Conservation (phyloP, 2,113 vertebrate genomes). For the Vidua chalybeata region DNA sequence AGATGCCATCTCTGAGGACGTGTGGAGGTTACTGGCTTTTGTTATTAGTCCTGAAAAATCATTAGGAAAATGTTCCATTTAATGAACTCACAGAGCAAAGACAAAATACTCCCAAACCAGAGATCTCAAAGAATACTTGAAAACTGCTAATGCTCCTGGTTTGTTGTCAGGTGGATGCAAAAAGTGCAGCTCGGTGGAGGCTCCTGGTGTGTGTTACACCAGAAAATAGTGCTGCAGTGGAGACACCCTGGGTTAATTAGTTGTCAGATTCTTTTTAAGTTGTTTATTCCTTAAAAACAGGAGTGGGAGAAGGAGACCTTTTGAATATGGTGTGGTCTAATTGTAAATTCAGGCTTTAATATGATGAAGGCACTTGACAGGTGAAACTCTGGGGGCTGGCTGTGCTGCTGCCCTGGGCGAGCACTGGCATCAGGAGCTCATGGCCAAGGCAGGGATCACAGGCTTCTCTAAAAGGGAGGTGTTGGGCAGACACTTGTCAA, state of each 20-base stretch:
- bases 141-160: background rate
- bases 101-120: background rate
- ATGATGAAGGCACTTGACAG: background rate
- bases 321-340: background rate
- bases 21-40: background rate
- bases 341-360: conserved; percentile 27
- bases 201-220: background rate
- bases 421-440: background rate
- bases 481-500: background rate
- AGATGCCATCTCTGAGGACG: background rate
- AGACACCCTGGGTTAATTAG: background rate
- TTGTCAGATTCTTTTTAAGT: background rate
- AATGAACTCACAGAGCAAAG: background rate
- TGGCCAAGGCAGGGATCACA: background rate
- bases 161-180: background rate
- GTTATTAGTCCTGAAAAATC: conserved; percentile 18
- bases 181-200: background rate
- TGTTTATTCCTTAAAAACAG: background rate
- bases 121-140: background rate
- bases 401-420: background rate
- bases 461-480: background rate
- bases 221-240: background rate
- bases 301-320: background rate
- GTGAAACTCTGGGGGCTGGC: background rate
- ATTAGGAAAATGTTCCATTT: conserved; percentile 20